Evolutionary conservation across 2,797 vertebrate species (phyloP), one percentile per base, ranked within the genome.

Genomic region (Hapalemur alaotrensis): DNA sequence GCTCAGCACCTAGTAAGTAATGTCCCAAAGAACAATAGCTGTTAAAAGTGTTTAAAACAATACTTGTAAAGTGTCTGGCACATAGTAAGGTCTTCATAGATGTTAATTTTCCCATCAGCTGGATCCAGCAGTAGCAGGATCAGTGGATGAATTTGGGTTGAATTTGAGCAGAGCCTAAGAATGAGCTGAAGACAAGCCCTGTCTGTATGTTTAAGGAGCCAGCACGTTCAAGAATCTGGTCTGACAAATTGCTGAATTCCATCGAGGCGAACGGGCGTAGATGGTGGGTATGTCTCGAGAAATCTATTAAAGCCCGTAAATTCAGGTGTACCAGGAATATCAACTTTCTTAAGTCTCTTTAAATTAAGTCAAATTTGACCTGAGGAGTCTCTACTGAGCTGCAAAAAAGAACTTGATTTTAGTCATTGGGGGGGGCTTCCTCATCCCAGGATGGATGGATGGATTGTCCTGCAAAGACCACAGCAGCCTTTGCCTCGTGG

Each of bases 161-260:
- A 18, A 32, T 96, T 17, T 48, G 72, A 83, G 88, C 76, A 52
- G 30, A 67, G 48, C 84, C 88, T 50, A 86, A 96, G 95, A 96
- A 94, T 43, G 38, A 25, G 7, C 48, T 94, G 69, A 38, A 65
- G 63, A n/a, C 32, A 65, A 65, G 63, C 10, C 30, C 43, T 7
- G 12, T n/a, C 63, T 63, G 17, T 94, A 23, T 67, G 32, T 94
- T 85, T 87, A 48, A 89, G 70, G 48, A 70, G 52, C 30, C 22
- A 32, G 76, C 25, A 46, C 14, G 7, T 50, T 57, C 76, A 65
- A 61, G 41, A 88, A 46, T 35, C 88, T 52, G 59, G 22, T 69
- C 69, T 54, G 79, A 50, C 86, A 93, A 92, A 69, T 52, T 7
- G 59, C 48, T 41, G 32, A 52, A n/a, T 61, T 87, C 23, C 6